Evolutionary conservation across 2,113 vertebrate species (phyloP).

Genomic region (rabbit (Oryctolagus cuniculus)): mOryCun1.1 NC_091434.1:102386001-102386500

Average conservation of each 20-base stretch:
- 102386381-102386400: neutral
- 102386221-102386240: too few relatives aligned
- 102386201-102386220: neutral
- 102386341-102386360: neutral
- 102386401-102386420: neutral
- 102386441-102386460: neutral
- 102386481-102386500: neutral
- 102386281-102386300: neutral
- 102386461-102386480: neutral
- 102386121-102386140: neutral
- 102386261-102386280: neutral
- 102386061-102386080: conserved; percentile 26
- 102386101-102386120: neutral
- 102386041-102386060: neutral
- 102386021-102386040: neutral
- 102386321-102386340: conserved; percentile 7
- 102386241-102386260: neutral
- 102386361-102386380: neutral
- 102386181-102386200: neutral
- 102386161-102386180: neutral
- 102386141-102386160: neutral
- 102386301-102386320: neutral
- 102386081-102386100: neutral
- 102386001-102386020: neutral
- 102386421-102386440: neutral